A percentile compares a stretch with the other conserved stretches of the same genome.
Conservation (phyloP, 2,113 vertebrate species). For the Etheostoma spectabile region DNA sequence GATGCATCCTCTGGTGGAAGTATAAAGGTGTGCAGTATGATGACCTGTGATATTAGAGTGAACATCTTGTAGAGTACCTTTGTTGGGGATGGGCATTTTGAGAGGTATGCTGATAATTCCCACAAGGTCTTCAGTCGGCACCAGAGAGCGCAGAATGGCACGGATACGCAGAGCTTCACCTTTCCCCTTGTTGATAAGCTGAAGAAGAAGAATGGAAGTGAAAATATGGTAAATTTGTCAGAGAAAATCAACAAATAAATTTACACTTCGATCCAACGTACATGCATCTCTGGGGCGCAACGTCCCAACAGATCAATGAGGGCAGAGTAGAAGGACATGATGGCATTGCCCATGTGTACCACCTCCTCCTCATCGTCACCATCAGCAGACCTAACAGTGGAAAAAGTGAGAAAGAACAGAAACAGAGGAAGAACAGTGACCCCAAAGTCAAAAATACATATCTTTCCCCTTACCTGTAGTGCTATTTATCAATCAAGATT, state of each 20-base stretch:
- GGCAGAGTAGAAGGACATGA: conserved; percentile 99
- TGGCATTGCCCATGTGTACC: conserved; percentile 98
- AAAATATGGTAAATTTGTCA: background rate
- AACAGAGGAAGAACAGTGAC: background rate
- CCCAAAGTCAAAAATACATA: too few species aligned
- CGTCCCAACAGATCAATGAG: conserved; percentile 98
- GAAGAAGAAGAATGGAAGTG: conserved; percentile 15
- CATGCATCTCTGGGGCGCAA: conserved; percentile 98
- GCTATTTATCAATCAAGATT: too few species aligned
- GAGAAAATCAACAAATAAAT: background rate
- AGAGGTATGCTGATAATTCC: conserved; percentile 98
- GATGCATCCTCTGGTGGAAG: background rate
- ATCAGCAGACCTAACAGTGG: conserved; percentile 83
- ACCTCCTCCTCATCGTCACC: conserved; percentile 92
- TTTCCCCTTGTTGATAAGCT: conserved; percentile 99
- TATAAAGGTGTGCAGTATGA: background rate
- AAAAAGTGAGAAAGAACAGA: conserved; percentile 1
- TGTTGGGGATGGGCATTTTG: conserved; percentile 92
- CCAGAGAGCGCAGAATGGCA: conserved; percentile 97
- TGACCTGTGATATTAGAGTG: background rate
- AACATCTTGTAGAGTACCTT: conserved; percentile 85
- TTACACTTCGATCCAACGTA: conserved; percentile 63
- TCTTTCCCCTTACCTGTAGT: too few species aligned
- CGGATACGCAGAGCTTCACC: conserved; percentile 98
- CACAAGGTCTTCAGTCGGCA: conserved; percentile 96